Conservation (phyloP, 2,797 vertebrate genomes). For the Holocentrus rufus region DNA sequence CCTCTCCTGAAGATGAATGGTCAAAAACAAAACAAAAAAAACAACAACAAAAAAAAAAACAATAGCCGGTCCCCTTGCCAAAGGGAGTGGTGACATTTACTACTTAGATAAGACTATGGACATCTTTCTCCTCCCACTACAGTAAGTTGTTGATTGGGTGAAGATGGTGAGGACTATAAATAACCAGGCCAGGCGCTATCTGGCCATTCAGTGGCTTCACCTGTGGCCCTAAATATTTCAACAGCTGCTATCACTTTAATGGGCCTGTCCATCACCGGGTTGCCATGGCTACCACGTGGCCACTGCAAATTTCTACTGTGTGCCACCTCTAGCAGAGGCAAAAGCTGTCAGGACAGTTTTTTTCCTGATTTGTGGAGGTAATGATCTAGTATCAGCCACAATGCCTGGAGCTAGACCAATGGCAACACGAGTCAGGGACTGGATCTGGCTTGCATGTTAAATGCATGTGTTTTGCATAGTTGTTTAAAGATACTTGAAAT, state of each 20-base stretch:
- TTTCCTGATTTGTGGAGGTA: neutral
- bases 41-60: neutral
- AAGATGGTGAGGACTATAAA: constrained; percentile 38
- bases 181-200: constrained; percentile 25
- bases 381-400: neutral
- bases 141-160: constrained; percentile 27
- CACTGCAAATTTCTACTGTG: constrained; percentile 21
- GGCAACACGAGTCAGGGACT: neutral
- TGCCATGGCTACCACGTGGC: constrained; percentile 41
- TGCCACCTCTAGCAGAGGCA: constrained; percentile 1
- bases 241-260: constrained; percentile 66
- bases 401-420: neutral
- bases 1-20: constrained; percentile 13
- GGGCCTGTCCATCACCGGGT: constrained; percentile 48
- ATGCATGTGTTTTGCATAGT: neutral
- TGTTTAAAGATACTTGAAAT: neutral
- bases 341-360: neutral
- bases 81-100: constrained; percentile 1
- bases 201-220: constrained; percentile 49
- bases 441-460: neutral
- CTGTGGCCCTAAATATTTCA: constrained; percentile 73
- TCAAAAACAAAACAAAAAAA: neutral
- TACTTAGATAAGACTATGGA: constrained; percentile 27
- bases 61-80: neutral
- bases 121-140: constrained; percentile 28